Base-by-base conservation (phyloP, 2,797 vertebrate species). In the Poliocrania exsul region DNA sequence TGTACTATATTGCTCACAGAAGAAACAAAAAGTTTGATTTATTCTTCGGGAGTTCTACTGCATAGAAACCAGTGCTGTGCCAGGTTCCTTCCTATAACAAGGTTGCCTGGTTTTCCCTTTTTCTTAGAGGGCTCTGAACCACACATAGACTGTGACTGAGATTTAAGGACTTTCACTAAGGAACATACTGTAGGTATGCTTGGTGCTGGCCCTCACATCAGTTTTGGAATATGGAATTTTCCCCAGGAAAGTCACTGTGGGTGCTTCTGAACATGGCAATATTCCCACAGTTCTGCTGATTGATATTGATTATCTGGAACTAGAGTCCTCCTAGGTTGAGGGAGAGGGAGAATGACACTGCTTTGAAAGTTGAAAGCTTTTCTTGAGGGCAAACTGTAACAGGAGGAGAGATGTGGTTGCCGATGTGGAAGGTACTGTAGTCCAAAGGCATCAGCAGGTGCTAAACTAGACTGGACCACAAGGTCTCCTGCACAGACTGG, bases 111-210 rank as follows among this genome's bases (percentile, higher is more conserved):
- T 25, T 71, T 78, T 57, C 6, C 21, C 4, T 24, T 40, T 66
- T 67, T 37, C 58, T 47, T 75, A 20, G n/a, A 26, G 26, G 49
- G 4, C 16, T 49, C 35, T 77, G n/a, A 49, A 44, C 23, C 1
- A 0, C 44, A 37, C 1, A 0, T 24, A 38, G 42, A 13, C 20
- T 54, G 35, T 35, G 44, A 26, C n/a, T 58, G 21, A 12, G 54
- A 38, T 35, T 26, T 67, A 57, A 50, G 47, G 46, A n/a, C 2
- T 83, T 75, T 9, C 29, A 38, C 6, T 60, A 31, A 15, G 31
- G 37, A 82, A 46, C 1, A 9, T 47, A 23, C 25, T 26, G 20
- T 28, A n/a, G 15, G 29, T 24, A 5, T 1, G 0, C 25, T 42
- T 66, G 46, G 13, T 66, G 40, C n/a, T 85, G 13, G 14, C 25